Conservation (phyloP, 2,797 vertebrate species). For the Sylvia borin region DNA sequence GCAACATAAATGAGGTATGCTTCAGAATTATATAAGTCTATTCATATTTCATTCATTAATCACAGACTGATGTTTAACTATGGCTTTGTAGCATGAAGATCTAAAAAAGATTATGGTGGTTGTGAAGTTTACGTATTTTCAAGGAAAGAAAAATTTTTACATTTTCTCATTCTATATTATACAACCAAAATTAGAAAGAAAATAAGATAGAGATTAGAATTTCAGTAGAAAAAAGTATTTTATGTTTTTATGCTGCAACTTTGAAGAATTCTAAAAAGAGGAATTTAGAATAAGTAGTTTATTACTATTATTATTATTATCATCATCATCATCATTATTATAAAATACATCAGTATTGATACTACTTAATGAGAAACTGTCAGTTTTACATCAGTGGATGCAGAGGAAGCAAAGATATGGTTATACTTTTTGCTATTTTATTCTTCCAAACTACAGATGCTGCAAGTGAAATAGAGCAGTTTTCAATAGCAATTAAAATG, state of each 20-base stretch:
- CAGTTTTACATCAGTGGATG: neutral
- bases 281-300: neutral
- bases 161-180: neutral
- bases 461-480: neutral
- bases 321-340: neutral
- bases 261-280: neutral
- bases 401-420: neutral
- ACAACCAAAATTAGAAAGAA: neutral
- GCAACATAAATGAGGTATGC: accelerated
- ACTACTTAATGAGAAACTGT: neutral
- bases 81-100: neutral
- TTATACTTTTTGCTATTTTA: neutral
- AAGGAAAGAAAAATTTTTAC: neutral
- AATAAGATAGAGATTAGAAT: neutral
- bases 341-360: neutral
- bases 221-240: neutral
- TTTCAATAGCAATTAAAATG: neutral
- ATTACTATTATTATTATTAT: neutral
- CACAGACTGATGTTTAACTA: neutral
- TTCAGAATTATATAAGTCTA: neutral
- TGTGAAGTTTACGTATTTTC: neutral
- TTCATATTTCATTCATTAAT: neutral
- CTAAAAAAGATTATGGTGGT: neutral
- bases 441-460: neutral
- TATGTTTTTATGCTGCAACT: neutral